phyloP scores from a whole-genome alignment of 2,888 invertebrate species.

The Cataglyphis altisquamis region DNA sequence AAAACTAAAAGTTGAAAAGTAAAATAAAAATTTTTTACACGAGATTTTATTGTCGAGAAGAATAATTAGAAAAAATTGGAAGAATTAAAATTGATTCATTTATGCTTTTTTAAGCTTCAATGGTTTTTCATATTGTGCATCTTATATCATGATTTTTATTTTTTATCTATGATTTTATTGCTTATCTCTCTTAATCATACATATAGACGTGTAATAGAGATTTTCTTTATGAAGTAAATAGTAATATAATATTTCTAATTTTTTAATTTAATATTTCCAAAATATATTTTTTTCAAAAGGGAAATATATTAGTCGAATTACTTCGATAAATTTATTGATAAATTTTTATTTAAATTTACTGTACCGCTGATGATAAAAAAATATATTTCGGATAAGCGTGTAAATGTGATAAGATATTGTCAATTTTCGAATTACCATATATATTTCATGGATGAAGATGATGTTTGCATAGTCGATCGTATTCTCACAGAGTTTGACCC shows the following conservation, averaged over 20 bases:
- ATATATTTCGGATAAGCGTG: constrained; percentile 5
- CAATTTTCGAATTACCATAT: constrained; percentile 36
- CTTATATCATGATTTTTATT: not conserved
- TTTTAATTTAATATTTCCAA: not conserved
- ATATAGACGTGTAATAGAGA: not conserved
- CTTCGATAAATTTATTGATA: not conserved
- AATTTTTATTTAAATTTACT: not conserved
- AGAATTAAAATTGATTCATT: not conserved
- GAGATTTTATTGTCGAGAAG: not conserved
- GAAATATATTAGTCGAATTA: not conserved
- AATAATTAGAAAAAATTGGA: not conserved
- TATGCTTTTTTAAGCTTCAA: not conserved
- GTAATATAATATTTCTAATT: not conserved
- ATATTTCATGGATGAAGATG: constrained; percentile 48
- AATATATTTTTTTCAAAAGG: not conserved
- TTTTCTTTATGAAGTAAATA: not conserved
- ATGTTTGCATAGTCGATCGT: constrained; percentile 70
- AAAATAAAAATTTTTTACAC: not conserved
- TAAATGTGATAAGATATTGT: not conserved
- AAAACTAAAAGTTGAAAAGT: not conserved
- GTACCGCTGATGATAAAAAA: not conserved
- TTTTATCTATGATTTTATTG: no score
- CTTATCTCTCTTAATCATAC: not conserved
- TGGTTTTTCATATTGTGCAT: not conserved
- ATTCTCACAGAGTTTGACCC: constrained; percentile 76